phyloP scores from a whole-genome alignment of 2,797 vertebrate species.

The Rhynchotus rufescens region DNA sequence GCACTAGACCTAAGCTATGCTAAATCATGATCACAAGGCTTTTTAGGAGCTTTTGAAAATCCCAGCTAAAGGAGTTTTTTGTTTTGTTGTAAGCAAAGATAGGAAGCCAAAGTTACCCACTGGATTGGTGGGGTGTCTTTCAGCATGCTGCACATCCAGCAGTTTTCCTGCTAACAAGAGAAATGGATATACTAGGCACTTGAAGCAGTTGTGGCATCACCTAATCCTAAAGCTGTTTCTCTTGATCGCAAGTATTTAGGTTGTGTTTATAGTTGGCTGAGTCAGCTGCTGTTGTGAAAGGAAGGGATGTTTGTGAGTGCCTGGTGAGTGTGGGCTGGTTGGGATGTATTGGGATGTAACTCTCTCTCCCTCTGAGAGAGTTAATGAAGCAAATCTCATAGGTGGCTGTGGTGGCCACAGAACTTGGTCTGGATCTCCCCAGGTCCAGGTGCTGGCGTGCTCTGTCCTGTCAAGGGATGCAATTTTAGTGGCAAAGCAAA shows the following conservation, averaged over 20 bases:
- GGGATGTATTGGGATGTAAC: background rate
- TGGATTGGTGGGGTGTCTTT: background rate
- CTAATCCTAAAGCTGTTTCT: background rate
- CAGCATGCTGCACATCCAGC: background rate
- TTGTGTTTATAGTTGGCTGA: background rate
- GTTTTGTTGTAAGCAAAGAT: background rate
- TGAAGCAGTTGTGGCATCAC: background rate
- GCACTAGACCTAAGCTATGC: background rate
- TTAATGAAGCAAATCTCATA: background rate
- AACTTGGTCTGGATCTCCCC: background rate
- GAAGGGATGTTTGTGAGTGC: no score
- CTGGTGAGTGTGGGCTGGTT: background rate
- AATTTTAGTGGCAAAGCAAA: background rate
- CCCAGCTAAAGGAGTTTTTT: background rate
- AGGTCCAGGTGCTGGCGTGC: background rate
- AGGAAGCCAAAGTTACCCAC: background rate
- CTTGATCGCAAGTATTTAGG: background rate
- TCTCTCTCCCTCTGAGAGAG: accelerated
- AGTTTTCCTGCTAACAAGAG: background rate
- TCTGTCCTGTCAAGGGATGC: background rate
- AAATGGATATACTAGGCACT: background rate
- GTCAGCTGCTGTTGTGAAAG: background rate
- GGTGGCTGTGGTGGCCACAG: background rate
- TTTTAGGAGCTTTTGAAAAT: background rate
- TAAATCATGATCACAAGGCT: background rate